These are phyloP conservation scores for Corapipo altera DNA, from an alignment of 2,113 vertebrate genomes.

Conservation along the genomic window DNA sequence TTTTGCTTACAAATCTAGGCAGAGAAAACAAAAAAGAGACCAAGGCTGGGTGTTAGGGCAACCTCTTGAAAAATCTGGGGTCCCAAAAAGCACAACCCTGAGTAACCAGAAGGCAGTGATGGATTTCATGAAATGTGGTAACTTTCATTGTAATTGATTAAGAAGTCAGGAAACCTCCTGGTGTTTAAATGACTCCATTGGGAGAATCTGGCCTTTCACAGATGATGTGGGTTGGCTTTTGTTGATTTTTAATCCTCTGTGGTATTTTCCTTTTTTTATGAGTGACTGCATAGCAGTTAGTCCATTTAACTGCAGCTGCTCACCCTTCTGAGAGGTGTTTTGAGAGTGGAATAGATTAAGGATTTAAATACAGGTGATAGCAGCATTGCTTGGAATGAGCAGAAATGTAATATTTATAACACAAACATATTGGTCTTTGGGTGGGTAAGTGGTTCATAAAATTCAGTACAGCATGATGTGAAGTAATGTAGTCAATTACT, in stretches of 20 bases:
- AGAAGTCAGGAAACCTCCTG: background rate
- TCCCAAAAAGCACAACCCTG: background rate
- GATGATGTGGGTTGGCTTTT: background rate
- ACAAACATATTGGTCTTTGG: conserved; percentile 42
- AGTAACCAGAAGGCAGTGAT: background rate
- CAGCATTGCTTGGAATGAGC: conserved; percentile 21
- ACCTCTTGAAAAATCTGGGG: background rate
- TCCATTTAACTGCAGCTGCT: conserved; percentile 43
- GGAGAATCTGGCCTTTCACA: background rate
- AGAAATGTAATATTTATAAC: conserved; percentile 60
- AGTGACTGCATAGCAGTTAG: background rate
- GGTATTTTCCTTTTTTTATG: background rate
- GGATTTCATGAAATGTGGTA: background rate
- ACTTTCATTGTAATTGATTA: background rate
- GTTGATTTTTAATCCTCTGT: background rate
- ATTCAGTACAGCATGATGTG: conserved; percentile 42
- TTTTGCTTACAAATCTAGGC: background rate
- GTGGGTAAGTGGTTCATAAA: conserved; percentile 52
- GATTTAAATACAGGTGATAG: conserved; percentile 50
- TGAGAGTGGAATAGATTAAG: conserved; percentile 10
- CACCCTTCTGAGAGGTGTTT: conserved; percentile 5
- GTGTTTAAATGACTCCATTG: background rate
- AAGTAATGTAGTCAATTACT: conserved; percentile 41
- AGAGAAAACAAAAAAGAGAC: background rate
- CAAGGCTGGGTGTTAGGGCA: background rate